Conservation (phyloP, 2,113 vertebrate species). For the Hydropotes inermis region DNA sequence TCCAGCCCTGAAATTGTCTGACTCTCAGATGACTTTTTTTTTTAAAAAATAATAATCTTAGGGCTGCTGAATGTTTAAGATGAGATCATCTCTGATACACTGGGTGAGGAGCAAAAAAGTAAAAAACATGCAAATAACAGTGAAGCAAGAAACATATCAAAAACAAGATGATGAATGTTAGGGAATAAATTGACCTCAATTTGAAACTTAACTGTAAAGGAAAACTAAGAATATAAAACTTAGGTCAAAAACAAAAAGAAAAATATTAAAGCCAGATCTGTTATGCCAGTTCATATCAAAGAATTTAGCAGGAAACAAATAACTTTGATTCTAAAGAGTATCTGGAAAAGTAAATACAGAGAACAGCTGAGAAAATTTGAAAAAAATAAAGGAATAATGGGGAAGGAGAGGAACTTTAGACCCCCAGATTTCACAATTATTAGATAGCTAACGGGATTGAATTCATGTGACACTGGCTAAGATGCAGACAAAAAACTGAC, state of each 20-base stretch:
- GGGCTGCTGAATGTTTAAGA: background rate
- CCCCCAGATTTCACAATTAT: background rate
- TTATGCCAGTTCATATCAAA: background rate
- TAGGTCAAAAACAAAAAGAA: background rate
- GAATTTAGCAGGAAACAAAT: background rate
- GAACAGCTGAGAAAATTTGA: background rate
- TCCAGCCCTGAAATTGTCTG: background rate
- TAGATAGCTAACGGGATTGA: background rate
- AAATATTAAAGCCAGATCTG: background rate
- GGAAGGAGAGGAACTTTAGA: background rate
- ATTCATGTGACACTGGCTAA: background rate
- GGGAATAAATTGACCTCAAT: background rate
- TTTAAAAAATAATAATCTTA: conserved; percentile 5
- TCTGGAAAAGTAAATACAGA: background rate
- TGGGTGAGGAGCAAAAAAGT: background rate
- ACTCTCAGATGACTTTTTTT: background rate
- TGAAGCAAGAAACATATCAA: background rate
- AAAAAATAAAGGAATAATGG: background rate
- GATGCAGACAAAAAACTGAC: background rate
- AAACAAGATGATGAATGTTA: background rate
- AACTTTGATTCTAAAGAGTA: background rate
- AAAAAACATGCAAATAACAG: background rate
- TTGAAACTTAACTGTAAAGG: background rate
- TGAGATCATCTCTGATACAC: background rate
- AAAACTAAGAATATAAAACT: background rate